A percentile compares a stretch with the other conserved stretches of the same genome.
These are phyloP conservation scores for Craseonycteris thonglongyai DNA, from an alignment of 2,113 vertebrate genomes.

Conservation along the genomic window DNA sequence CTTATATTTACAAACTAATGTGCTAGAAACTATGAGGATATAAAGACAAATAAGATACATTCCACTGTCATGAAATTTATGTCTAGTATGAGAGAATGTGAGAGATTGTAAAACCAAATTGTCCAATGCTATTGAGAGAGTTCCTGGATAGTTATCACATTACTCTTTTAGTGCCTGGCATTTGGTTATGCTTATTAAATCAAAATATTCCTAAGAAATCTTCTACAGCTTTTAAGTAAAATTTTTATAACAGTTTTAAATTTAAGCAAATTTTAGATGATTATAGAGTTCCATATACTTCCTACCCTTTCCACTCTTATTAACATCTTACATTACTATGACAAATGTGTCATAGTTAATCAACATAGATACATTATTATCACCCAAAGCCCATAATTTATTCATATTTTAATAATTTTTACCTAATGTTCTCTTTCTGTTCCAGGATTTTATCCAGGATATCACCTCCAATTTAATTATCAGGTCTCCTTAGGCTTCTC, in stretches of 20 bases:
- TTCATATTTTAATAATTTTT: background rate
- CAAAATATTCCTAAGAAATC: background rate
- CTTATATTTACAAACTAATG: background rate
- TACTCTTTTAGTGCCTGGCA: background rate
- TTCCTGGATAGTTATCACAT: background rate
- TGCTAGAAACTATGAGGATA: background rate
- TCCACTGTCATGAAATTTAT: background rate
- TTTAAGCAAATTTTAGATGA: background rate
- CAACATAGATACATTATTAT: background rate
- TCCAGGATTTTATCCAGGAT: background rate
- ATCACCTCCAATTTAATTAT: background rate
- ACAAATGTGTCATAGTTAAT: background rate
- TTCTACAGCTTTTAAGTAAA: background rate
- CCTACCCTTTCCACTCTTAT: background rate
- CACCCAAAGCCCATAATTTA: background rate
- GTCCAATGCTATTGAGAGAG: background rate
- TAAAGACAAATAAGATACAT: background rate
- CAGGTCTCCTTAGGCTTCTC: background rate
- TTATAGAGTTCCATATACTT: background rate
- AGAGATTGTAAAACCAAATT: constrained; percentile 37
- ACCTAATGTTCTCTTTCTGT: background rate
- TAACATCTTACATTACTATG: background rate
- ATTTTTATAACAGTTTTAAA: background rate
- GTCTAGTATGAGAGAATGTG: background rate
- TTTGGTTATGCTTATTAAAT: background rate